These are phyloP conservation scores for Myiagra hebetior DNA, from an alignment of 2,113 vertebrate genomes.

Conservation along the genomic window DNA sequence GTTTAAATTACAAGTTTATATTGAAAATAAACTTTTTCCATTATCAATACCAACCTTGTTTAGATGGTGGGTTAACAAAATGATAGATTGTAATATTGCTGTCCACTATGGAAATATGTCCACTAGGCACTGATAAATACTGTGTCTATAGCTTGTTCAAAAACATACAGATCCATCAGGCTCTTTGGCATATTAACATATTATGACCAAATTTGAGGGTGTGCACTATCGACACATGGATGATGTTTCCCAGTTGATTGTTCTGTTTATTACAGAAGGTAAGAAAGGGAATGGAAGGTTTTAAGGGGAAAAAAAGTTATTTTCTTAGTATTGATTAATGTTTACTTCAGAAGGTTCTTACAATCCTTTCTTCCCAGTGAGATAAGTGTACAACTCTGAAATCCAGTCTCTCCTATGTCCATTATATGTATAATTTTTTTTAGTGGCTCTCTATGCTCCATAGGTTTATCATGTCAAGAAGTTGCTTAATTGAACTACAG, in stretches of 20 bases:
- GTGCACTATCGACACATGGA: background rate
- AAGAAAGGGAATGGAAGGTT: background rate
- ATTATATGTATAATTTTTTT: background rate
- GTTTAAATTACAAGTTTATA: background rate
- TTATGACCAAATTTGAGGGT: background rate
- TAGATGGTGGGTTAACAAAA: background rate
- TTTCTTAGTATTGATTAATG: background rate
- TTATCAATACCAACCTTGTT: background rate
- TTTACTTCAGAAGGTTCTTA: background rate
- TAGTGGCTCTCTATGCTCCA: background rate
- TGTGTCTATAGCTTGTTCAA: background rate
- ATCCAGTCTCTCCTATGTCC: background rate
- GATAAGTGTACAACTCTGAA: background rate
- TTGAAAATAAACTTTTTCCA: background rate
- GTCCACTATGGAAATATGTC: background rate
- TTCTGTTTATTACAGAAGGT: background rate
- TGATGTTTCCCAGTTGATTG: background rate
- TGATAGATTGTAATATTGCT: background rate
- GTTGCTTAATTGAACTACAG: background rate
- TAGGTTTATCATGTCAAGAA: background rate
- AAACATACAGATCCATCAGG: background rate
- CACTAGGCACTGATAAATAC: background rate
- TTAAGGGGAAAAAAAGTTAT: background rate
- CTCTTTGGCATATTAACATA: background rate
- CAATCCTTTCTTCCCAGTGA: background rate